Conservation (phyloP, 2,113 vertebrate species). For the Tylochromis polylepis region DNA sequence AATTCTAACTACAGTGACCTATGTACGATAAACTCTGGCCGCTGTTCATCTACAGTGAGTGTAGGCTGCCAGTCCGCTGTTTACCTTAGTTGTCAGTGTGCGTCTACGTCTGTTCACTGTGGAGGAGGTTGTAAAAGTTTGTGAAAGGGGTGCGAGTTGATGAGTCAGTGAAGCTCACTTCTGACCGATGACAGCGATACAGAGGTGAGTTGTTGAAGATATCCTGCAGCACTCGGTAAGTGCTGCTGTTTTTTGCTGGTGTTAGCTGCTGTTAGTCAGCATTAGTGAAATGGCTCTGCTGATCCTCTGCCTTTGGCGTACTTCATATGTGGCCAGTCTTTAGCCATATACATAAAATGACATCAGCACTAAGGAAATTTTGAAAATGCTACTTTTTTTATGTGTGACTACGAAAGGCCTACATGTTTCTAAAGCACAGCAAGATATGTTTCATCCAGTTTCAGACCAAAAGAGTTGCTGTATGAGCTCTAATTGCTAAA, state of each 20-base stretch:
- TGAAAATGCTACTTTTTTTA: neutral
- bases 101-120: neutral
- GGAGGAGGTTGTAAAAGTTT: neutral
- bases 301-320: neutral
- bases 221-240: neutral
- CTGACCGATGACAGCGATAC: neutral
- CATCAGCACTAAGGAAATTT: neutral
- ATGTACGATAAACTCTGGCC: neutral
- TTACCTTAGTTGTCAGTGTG: neutral
- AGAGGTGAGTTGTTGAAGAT: neutral
- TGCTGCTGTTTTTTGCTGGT: neutral
- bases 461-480: neutral
- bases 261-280: neutral
- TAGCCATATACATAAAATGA: neutral
- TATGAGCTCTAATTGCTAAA: conserved; percentile 4
- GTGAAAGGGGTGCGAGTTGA: neutral
- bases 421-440: neutral
- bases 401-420: neutral
- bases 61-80: neutral
- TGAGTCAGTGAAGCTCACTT: neutral
- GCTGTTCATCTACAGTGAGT: neutral
- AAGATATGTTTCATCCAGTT: neutral
- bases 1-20: neutral
- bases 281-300: neutral
- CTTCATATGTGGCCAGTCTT: neutral